A percentile compares a stretch with the other conserved stretches of the same genome.
These are phyloP conservation scores for Drosophila mercatorum DNA, from an alignment of 2,888 invertebrate genomes.

Conservation along the genomic window DNA sequence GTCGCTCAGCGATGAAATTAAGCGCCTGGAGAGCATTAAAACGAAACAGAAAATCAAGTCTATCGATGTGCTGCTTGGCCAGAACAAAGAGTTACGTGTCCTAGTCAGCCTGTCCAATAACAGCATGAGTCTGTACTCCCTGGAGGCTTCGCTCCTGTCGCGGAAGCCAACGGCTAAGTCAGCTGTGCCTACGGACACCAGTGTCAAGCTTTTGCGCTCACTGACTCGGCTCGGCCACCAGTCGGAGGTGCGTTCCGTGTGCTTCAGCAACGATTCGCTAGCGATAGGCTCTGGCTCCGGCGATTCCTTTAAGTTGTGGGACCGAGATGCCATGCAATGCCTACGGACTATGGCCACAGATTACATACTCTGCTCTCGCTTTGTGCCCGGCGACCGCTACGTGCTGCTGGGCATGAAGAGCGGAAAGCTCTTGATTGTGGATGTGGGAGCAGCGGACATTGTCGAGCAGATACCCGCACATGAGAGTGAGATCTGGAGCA, in stretches of 20 bases:
- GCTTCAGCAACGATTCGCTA: slow-evolving; percentile 95
- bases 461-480: slow-evolving; percentile 94
- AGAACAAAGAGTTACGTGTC: slow-evolving; percentile 89
- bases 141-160: slow-evolving; percentile 85
- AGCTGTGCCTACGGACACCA: slow-evolving; percentile 59
- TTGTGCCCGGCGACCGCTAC: slow-evolving; percentile 96
- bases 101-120: slow-evolving; percentile 90
- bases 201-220: slow-evolving; percentile 86
- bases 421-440: slow-evolving; percentile 92
- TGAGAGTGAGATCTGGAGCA: slow-evolving; percentile 90
- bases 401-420: slow-evolving; percentile 94
- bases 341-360: slow-evolving; percentile 89
- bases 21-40: slow-evolving; percentile 88
- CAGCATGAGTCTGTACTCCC: slow-evolving; percentile 88
- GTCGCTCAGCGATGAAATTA: slow-evolving; percentile 90
- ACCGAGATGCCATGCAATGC: slow-evolving; percentile 89
- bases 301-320: slow-evolving; percentile 97
- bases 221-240: slow-evolving; percentile 93
- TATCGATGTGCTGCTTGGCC: slow-evolving; percentile 89
- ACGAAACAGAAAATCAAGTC: slow-evolving; percentile 89
- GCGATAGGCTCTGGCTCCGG: slow-evolving; percentile 94
- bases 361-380: slow-evolving; percentile 89
- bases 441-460: slow-evolving; percentile 92
- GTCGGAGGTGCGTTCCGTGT: slow-evolving; percentile 93
- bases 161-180: slow-evolving; percentile 84